Conservation (phyloP, 2,113 vertebrate species). For the Phyllopteryx taeniolatus region DNA sequence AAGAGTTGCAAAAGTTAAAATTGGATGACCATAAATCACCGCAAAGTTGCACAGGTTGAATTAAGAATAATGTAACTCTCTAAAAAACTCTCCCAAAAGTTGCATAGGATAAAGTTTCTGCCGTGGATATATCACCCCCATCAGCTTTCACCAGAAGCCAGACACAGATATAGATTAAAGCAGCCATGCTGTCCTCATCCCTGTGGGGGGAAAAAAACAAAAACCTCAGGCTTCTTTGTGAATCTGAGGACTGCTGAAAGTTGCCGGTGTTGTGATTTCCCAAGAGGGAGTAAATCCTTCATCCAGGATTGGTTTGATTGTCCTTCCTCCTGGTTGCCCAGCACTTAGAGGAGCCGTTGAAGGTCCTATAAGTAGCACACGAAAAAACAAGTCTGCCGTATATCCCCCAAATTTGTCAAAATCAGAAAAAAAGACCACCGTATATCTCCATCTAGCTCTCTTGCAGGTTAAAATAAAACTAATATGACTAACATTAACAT, state of each 20-base stretch:
- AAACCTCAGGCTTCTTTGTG: neutral
- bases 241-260: neutral
- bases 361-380: neutral
- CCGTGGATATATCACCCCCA: neutral
- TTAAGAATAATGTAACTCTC: neutral
- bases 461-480: neutral
- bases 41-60: neutral
- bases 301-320: neutral
- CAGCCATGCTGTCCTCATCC: neutral
- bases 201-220: neutral
- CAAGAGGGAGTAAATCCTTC: conserved; percentile 1
- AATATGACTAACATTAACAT: too few species aligned
- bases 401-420: neutral
- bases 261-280: neutral
- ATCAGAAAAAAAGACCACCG: neutral
- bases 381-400: neutral
- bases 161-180: neutral
- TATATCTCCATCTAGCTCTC: too few species aligned
- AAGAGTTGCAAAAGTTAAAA: neutral
- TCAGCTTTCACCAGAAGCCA: neutral
- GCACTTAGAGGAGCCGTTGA: neutral
- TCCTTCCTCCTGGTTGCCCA: neutral
- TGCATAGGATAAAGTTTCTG: neutral
- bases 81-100: neutral
- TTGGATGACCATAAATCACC: too few species aligned